A percentile compares a stretch with the other conserved stretches of the same genome.
Conservation (phyloP, 1,140 invertebrate species). For the Zaprionus nigranus region DNA sequence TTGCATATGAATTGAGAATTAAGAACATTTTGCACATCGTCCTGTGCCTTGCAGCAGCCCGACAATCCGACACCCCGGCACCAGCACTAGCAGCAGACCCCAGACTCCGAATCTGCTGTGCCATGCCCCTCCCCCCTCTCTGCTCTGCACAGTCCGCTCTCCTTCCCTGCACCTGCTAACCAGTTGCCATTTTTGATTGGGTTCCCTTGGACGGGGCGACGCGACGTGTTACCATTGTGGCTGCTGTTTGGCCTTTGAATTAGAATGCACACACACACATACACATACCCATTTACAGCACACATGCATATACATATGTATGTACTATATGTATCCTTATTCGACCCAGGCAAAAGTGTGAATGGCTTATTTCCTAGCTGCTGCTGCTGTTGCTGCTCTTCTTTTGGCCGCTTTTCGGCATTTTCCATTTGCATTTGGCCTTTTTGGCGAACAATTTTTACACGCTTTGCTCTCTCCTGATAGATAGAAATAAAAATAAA, state of each 20-base stretch:
- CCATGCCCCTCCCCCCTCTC: not conserved
- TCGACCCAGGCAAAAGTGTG: slow-evolving; percentile 52
- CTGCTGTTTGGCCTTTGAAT: slow-evolving; percentile 81
- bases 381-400: slow-evolving; percentile 24
- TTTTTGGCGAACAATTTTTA: slow-evolving; percentile 70
- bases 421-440: slow-evolving; percentile 77
- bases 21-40: slow-evolving; percentile 82
- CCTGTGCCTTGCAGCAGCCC: slow-evolving; percentile 26
- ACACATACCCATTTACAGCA: slow-evolving; percentile 15
- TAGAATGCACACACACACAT: slow-evolving; percentile 59
- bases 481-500: slow-evolving; percentile 42
- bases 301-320: not conserved
- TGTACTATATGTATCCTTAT: not conserved
- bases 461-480: slow-evolving; percentile 45
- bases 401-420: slow-evolving; percentile 64
- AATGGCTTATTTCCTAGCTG: slow-evolving; percentile 75
- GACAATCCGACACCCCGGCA: not conserved
- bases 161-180: slow-evolving; percentile 34
- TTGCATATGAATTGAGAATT: slow-evolving; percentile 84
- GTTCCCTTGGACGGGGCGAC: slow-evolving; percentile 39
- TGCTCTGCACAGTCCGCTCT: not conserved
- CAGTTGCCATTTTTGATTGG: slow-evolving; percentile 59
- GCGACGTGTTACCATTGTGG: slow-evolving; percentile 68
- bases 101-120: slow-evolving; percentile 14
- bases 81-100: not conserved